Percentiles rank a stretch among this genome's conserved stretches.
These are phyloP conservation scores for Syngnathus rostellatus DNA, from an alignment of 2,797 vertebrate genomes.

Conservation along the genomic window DNA sequence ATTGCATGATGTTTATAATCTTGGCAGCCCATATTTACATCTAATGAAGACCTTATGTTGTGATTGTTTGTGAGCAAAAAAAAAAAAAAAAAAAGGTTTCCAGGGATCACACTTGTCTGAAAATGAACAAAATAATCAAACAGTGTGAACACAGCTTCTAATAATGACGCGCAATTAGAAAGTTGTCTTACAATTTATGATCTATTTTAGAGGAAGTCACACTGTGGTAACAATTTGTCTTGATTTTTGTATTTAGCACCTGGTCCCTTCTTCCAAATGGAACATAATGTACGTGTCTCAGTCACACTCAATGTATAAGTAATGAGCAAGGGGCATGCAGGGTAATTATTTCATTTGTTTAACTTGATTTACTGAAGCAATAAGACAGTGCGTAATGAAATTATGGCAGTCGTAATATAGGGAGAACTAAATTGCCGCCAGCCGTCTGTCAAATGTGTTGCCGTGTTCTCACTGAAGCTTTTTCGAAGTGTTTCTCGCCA, in stretches of 20 bases:
- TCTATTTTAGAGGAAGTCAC: neutral
- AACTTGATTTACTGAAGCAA: constrained; percentile 25
- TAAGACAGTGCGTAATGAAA: constrained; percentile 16
- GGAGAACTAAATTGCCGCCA: constrained; percentile 17
- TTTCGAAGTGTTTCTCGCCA: constrained; percentile 16
- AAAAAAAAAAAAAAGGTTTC: neutral
- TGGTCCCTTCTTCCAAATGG: constrained; percentile 1
- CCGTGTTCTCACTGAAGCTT: constrained; percentile 15
- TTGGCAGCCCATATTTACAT: neutral
- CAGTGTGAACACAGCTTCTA: neutral
- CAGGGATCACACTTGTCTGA: neutral
- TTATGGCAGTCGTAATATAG: constrained; percentile 5
- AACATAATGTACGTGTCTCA: constrained; percentile 5
- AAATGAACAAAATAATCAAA: neutral
- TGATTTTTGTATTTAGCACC: neutral
- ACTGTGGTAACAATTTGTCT: neutral
- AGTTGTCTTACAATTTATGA: neutral
- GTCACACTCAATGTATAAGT: constrained; percentile 8
- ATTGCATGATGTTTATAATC: neutral
- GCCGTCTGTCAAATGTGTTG: constrained; percentile 13
- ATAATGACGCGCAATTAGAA: neutral
- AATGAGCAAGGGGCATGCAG: constrained; percentile 7
- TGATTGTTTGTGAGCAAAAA: too few relatives aligned
- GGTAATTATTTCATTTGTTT: constrained; percentile 20
- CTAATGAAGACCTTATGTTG: neutral